phyloP scores from a whole-genome alignment of 2,113 vertebrate species.

The Nycticebus coucang region DNA sequence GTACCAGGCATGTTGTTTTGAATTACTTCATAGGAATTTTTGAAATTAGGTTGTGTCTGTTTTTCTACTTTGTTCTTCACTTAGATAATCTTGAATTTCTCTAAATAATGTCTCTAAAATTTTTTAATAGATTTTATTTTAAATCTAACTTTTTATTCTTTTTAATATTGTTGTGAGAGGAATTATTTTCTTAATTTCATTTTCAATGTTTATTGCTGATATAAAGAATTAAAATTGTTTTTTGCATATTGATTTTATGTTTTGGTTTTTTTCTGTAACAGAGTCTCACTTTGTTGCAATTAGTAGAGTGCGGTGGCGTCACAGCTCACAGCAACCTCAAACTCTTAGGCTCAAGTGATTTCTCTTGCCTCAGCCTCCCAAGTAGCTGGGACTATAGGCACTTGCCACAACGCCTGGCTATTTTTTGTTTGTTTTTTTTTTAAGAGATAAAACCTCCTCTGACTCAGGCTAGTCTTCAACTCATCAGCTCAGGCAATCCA shows the following conservation, averaged over 20 bases:
- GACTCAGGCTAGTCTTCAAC: too few relatives aligned
- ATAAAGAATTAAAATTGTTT: slow-evolving; percentile 39
- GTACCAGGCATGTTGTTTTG: not conserved
- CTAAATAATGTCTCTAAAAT: not conserved
- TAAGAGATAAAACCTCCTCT: too few relatives aligned
- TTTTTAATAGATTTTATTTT: not conserved
- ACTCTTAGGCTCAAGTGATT: too few relatives aligned
- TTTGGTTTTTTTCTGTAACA: not conserved
- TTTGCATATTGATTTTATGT: not conserved
- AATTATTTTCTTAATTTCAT: slow-evolving; percentile 37
- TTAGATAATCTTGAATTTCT: not conserved
- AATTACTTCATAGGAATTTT: slow-evolving; percentile 7
- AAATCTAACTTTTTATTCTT: not conserved
- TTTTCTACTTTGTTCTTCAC: not conserved
- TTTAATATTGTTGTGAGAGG: not conserved
- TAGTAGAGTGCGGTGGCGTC: too few relatives aligned
- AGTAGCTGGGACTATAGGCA: too few relatives aligned
- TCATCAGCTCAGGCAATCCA: too few relatives aligned
- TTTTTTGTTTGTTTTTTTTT: too few relatives aligned
- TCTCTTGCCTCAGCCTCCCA: too few relatives aligned
- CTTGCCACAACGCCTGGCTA: too few relatives aligned
- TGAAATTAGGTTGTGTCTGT: not conserved
- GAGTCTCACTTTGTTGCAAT: too few relatives aligned
- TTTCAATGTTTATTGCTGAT: slow-evolving; percentile 16
- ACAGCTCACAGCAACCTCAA: too few relatives aligned